These are phyloP conservation scores for Hydractinia echinata DNA, from an alignment of 30 jellyfish, hydroid and myxozoan species.

Conservation along the genomic window DNA sequence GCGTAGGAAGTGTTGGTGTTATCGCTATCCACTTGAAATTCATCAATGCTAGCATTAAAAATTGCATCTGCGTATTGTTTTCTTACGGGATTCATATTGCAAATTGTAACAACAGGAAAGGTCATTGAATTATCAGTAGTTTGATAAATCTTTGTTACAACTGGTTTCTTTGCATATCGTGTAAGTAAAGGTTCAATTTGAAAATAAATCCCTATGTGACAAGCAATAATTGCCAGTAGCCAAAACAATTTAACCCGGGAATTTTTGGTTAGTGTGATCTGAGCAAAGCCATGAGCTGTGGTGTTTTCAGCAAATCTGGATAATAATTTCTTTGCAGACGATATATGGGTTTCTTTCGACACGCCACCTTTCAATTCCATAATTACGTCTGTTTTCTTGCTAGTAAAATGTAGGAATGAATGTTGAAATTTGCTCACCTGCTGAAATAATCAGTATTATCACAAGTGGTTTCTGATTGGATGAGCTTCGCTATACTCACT, in stretches of 20 bases:
- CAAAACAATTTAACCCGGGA: neutral
- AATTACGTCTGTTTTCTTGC: too few species aligned
- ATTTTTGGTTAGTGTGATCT: neutral
- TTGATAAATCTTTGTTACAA: neutral
- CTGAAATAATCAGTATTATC: too few species aligned
- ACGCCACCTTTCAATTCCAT: too few species aligned
- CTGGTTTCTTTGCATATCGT: neutral
- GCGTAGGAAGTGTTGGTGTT: too few species aligned
- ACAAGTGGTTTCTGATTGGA: too few species aligned
- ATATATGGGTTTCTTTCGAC: too few species aligned
- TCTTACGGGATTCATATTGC: neutral
- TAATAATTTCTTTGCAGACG: neutral
- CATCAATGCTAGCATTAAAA: too few species aligned
- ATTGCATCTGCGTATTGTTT: too few species aligned
- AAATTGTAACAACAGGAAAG: conserved; percentile 8
- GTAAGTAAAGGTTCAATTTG: conserved; percentile 5
- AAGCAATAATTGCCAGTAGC: neutral
- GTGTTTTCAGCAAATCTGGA: conserved; percentile 6
- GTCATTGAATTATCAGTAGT: neutral
- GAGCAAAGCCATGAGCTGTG: conserved; percentile 24
- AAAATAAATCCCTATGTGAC: neutral
- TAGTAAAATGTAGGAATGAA: too few species aligned
- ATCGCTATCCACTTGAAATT: too few species aligned
- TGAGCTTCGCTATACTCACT: too few species aligned
- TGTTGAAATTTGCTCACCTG: too few species aligned